These are phyloP conservation scores for Lindbergichthys nudifrons DNA, from an alignment of 2,797 vertebrate genomes.

Conservation along the genomic window DNA sequence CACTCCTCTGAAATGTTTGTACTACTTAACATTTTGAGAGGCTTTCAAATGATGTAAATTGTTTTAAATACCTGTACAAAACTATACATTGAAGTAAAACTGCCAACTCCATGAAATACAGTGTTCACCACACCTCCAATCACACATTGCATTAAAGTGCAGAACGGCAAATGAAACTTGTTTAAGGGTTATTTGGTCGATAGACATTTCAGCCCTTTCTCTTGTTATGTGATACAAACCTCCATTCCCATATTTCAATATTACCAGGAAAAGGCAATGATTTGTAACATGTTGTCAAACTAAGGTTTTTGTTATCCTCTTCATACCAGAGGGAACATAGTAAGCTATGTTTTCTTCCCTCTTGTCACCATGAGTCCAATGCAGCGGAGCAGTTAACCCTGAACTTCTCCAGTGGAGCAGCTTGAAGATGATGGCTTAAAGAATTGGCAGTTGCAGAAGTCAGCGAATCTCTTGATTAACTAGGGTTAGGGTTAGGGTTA, in stretches of 20 bases:
- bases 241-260: neutral
- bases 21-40: too few relatives aligned
- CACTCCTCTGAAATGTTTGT: too few relatives aligned
- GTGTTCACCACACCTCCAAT: too few relatives aligned
- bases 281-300: conserved; percentile 7
- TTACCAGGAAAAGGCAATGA: neutral
- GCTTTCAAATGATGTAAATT: too few relatives aligned
- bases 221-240: too few relatives aligned
- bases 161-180: too few relatives aligned
- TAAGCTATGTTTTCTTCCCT: neutral
- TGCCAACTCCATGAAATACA: too few relatives aligned
- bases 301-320: neutral
- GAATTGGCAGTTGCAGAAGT: neutral
- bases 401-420: conserved; percentile 1
- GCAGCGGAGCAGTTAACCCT: neutral
- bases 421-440: neutral
- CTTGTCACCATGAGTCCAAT: neutral
- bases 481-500: neutral
- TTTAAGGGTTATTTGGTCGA: too few relatives aligned
- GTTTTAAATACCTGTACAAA: too few relatives aligned
- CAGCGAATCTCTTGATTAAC: conserved; percentile 6
- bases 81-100: too few relatives aligned
- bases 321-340: neutral
- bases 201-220: too few relatives aligned
- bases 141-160: too few relatives aligned